These are phyloP conservation scores for Caradrina kadenii DNA, from an alignment of 2,888 invertebrate genomes.

Conservation along the genomic window DNA sequence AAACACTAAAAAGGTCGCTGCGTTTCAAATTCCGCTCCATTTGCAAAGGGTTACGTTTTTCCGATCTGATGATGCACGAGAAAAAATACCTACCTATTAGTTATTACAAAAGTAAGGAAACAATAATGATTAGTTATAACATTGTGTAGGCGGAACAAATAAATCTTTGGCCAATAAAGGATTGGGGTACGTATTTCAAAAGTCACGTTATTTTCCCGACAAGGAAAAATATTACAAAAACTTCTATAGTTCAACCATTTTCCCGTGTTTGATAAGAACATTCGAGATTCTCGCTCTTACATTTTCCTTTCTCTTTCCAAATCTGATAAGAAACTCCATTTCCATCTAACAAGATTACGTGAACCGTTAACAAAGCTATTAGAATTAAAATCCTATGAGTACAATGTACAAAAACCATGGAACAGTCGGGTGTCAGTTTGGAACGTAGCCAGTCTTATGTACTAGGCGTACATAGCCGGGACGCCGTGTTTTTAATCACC, in stretches of 20 bases:
- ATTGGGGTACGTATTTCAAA: slow-evolving; percentile 28
- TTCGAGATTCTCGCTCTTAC: slow-evolving; percentile 15
- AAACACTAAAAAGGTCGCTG: slow-evolving; percentile 43
- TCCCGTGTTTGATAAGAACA: slow-evolving; percentile 47
- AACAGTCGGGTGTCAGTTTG: slow-evolving; percentile 61
- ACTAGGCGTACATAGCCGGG: slow-evolving; percentile 45
- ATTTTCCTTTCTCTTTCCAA: slow-evolving; percentile 42
- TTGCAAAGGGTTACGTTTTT: slow-evolving; percentile 31
- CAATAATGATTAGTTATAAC: background rate
- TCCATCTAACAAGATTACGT: slow-evolving; percentile 52
- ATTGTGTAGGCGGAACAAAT: slow-evolving; percentile 8
- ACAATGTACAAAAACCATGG: slow-evolving; percentile 56
- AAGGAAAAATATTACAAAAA: slow-evolving; percentile 42
- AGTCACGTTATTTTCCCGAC: slow-evolving; percentile 25
- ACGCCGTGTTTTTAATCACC: slow-evolving; percentile 63
- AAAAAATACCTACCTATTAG: background rate
- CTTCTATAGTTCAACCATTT: slow-evolving; percentile 40
- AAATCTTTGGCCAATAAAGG: slow-evolving; percentile 7
- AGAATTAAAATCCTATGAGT: slow-evolving; percentile 63
- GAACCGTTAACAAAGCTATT: slow-evolving; percentile 57
- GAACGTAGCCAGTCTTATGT: slow-evolving; percentile 64
- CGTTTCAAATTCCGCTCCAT: slow-evolving; percentile 24
- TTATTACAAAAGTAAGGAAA: slow-evolving; percentile 10
- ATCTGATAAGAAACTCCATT: slow-evolving; percentile 54
- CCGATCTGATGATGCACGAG: background rate